Percentiles rank a stretch among this genome's conserved stretches.
Conservation (phyloP, 2,113 vertebrate genomes). For the Chamaea fasciata region DNA sequence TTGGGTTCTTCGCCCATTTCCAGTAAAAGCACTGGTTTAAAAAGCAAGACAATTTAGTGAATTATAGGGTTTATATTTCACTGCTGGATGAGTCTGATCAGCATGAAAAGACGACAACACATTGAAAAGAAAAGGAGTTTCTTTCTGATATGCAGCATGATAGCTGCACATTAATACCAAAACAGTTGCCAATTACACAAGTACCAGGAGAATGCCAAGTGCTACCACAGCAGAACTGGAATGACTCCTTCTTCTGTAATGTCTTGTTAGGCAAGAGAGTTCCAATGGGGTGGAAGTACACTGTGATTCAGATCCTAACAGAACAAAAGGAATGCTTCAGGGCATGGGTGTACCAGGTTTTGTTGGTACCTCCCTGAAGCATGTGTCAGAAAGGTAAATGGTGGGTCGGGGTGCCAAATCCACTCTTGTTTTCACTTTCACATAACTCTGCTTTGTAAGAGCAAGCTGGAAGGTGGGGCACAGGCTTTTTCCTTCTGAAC, state of each 20-base stretch:
- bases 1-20: background rate
- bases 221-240: background rate
- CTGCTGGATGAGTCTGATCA: background rate
- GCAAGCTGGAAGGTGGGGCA: background rate
- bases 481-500: background rate
- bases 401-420: background rate
- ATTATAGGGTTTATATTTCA: background rate
- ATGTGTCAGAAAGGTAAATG: background rate
- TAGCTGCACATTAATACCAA: background rate
- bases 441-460: background rate
- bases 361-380: background rate
- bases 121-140: background rate
- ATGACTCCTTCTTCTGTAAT: background rate
- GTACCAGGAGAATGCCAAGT: background rate
- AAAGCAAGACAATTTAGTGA: background rate
- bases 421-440: background rate
- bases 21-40: background rate
- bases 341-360: background rate
- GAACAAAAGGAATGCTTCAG: background rate
- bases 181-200: background rate
- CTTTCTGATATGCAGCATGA: background rate
- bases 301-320: background rate
- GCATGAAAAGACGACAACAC: background rate
- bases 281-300: background rate
- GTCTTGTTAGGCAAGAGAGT: background rate